Conservation (phyloP, 2,797 vertebrate species). For the Phyllotis vaccarum region DNA sequence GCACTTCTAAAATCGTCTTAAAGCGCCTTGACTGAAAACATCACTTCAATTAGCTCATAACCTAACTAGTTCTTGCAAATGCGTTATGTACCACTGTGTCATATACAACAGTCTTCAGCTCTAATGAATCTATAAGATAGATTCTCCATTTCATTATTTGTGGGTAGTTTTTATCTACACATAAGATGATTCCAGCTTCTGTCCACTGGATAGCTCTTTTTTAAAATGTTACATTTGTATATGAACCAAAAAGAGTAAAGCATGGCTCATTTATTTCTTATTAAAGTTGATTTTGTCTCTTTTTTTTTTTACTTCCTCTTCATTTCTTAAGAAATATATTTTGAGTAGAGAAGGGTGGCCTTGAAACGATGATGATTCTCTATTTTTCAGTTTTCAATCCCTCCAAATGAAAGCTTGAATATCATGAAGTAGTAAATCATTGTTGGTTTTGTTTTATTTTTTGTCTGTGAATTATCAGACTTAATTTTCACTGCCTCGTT, state of each 20-base stretch:
- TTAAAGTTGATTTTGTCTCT: conserved; percentile 23
- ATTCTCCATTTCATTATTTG: conserved; percentile 8
- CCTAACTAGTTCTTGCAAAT: background rate
- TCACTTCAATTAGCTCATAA: background rate
- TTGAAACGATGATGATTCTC: background rate
- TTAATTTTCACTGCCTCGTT: conserved; percentile 42
- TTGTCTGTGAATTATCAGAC: background rate
- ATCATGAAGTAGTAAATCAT: background rate
- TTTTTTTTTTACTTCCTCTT: background rate
- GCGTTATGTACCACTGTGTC: background rate
- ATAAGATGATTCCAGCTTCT: conserved; percentile 18
- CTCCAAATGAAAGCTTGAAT: background rate
- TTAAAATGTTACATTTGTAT: background rate
- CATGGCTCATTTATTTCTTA: background rate
- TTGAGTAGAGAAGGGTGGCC: conserved; percentile 4
- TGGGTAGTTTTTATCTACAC: background rate
- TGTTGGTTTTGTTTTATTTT: conserved; percentile 66
- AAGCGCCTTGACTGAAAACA: background rate
- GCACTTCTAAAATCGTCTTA: background rate
- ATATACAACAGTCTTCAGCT: background rate
- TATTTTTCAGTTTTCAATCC: background rate
- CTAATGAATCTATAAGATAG: background rate
- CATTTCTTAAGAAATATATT: background rate
- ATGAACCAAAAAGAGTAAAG: background rate
- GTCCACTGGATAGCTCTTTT: background rate